Evolutionary conservation across 2,888 invertebrate species (phyloP).

Genomic region (Heliconius cydno): DNA sequence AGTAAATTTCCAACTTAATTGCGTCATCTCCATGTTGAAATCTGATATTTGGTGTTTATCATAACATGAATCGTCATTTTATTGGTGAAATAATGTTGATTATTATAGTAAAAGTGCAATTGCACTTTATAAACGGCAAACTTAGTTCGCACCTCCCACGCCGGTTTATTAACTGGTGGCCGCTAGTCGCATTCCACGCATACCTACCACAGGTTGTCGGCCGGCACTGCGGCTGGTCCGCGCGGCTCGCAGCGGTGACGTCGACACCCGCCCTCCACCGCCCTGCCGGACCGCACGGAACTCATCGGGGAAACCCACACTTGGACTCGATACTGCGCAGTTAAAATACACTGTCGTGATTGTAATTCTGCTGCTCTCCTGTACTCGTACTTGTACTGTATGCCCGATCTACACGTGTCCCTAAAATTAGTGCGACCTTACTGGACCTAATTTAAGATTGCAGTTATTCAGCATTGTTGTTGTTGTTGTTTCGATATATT

Average conservation of each 20-base stretch:
- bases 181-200: slow-evolving; percentile 72
- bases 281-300: slow-evolving; percentile 41
- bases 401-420: slow-evolving; percentile 24
- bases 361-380: slow-evolving; percentile 26
- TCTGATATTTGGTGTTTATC: slow-evolving; percentile 36
- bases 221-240: slow-evolving; percentile 71
- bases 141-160: slow-evolving; percentile 73
- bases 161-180: slow-evolving; percentile 60
- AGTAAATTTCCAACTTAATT: slow-evolving; percentile 37
- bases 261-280: slow-evolving; percentile 45
- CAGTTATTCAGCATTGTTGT: slow-evolving; percentile 2
- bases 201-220: slow-evolving; percentile 77
- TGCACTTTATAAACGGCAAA: slow-evolving; percentile 59
- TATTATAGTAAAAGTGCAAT: slow-evolving; percentile 55
- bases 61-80: not conserved
- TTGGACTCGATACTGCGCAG: slow-evolving; percentile 58
- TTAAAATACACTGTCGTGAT: slow-evolving; percentile 48
- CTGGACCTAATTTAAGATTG: not conserved
- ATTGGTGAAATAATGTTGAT: not conserved
- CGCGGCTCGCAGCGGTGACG: slow-evolving; percentile 72
- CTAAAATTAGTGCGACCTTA: slow-evolving; percentile 18
- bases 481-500: not conserved
- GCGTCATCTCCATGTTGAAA: slow-evolving; percentile 40
- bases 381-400: not conserved
- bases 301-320: slow-evolving; percentile 50